phyloP scores from a whole-genome alignment of 1,140 invertebrate species.

The Aphaenogaster ashmeadi region DNA sequence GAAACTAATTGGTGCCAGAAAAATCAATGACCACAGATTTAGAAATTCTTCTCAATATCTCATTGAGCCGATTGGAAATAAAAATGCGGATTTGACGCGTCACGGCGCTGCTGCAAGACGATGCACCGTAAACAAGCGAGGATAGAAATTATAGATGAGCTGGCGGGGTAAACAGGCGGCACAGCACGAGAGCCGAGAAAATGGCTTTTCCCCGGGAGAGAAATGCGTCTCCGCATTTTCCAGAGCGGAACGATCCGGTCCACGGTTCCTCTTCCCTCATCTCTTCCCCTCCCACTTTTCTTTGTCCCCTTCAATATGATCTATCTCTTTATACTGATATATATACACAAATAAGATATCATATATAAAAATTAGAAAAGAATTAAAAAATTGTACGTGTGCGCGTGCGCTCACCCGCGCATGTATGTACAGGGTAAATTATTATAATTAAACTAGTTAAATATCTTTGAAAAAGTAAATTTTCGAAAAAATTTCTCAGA shows the following conservation, averaged over 20 bases:
- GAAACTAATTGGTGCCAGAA: not conserved
- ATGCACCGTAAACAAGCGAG: slow-evolving; percentile 60
- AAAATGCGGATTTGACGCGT: slow-evolving; percentile 27
- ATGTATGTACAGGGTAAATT: not conserved
- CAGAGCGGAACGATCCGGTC: slow-evolving; percentile 61
- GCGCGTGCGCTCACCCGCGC: not conserved
- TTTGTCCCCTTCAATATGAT: slow-evolving; percentile 21
- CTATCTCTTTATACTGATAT: not conserved
- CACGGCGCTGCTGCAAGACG: not conserved
- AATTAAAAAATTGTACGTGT: not conserved
- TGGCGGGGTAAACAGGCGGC: slow-evolving; percentile 62
- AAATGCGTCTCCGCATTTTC: slow-evolving; percentile 67
- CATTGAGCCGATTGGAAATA: slow-evolving; percentile 38
- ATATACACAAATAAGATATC: not conserved
- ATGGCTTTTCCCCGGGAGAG: slow-evolving; percentile 67
- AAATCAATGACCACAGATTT: not conserved
- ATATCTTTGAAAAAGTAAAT: not conserved
- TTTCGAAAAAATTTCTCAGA: not conserved
- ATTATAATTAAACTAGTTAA: not conserved
- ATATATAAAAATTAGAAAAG: not conserved
- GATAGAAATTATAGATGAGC: slow-evolving; percentile 72
- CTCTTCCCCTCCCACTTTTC: not conserved
- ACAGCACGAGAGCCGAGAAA: slow-evolving; percentile 65
- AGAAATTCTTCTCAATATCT: not conserved
- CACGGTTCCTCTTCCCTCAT: slow-evolving; percentile 36